phyloP scores from a whole-genome alignment of 2,888 invertebrate genomes.

The Catocala nupta region DNA sequence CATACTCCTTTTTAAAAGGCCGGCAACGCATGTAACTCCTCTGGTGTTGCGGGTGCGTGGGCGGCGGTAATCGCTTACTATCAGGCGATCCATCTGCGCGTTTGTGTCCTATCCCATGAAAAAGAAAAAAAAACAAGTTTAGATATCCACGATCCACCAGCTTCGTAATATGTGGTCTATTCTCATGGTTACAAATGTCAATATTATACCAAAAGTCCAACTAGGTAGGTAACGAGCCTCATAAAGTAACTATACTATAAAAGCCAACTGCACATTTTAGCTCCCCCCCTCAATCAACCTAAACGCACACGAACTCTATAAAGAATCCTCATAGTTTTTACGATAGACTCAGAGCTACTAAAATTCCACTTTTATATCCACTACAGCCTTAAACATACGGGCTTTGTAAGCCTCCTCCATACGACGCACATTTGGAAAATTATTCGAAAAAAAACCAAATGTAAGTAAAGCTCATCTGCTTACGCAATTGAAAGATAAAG shows the following conservation, averaged over 20 bases:
- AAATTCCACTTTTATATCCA: slow-evolving; percentile 6
- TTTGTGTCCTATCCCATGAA: no score
- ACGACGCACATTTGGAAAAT: slow-evolving; percentile 4
- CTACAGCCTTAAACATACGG: background rate
- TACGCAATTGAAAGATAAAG: slow-evolving; percentile 6
- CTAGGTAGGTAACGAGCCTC: background rate
- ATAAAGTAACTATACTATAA: background rate
- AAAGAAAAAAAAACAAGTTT: no score
- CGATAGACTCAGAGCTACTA: slow-evolving; percentile 11
- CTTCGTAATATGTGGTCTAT: no score
- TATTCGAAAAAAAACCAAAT: slow-evolving; percentile 6
- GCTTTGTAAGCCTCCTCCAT: slow-evolving; percentile 2
- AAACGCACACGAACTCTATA: slow-evolving; percentile 13
- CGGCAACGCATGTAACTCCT: no score
- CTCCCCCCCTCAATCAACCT: slow-evolving; percentile 27
- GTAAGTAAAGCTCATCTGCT: slow-evolving; percentile 2
- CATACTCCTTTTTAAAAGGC: no score
- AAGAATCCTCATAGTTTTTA: slow-evolving; percentile 10
- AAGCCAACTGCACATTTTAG: background rate
- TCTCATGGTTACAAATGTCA: no score
- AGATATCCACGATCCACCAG: no score
- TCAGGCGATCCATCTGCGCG: no score
- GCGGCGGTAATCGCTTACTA: no score
- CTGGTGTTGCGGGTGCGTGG: no score
- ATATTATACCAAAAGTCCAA: no score